phyloP scores from a whole-genome alignment of 2,888 invertebrate genomes.

The Trissolcus brochymenae region DNA sequence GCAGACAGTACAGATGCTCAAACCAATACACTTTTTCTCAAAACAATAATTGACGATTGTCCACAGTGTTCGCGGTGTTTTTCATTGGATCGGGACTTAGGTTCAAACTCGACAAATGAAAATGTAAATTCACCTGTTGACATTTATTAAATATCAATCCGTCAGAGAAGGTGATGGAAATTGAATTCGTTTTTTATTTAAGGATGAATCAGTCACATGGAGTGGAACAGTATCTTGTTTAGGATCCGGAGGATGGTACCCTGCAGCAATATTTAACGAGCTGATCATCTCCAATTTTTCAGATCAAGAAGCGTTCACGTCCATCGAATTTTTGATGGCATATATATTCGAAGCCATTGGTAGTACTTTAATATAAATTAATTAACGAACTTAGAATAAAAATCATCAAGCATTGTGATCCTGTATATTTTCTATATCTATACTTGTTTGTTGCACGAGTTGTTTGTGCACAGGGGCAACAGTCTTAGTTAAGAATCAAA shows the following conservation, averaged over 20 bases:
- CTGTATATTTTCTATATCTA: no score
- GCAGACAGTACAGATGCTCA: constrained; percentile 79
- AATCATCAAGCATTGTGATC: no score
- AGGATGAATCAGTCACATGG: constrained; percentile 74
- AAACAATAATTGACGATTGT: constrained; percentile 78
- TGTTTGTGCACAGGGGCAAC: no score
- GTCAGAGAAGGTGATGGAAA: neutral
- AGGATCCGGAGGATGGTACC: constrained; percentile 83
- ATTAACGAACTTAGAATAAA: neutral
- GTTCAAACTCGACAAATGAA: neutral
- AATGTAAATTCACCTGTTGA: neutral
- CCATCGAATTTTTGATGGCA: constrained; percentile 78
- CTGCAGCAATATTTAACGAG: constrained; percentile 81
- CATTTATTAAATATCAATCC: neutral
- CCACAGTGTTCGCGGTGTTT: constrained; percentile 79
- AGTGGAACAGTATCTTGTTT: constrained; percentile 84
- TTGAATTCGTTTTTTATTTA: constrained; percentile 22
- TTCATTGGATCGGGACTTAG: neutral
- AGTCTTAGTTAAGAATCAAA: neutral
- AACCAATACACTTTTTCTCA: constrained; percentile 78
- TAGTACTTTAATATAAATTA: constrained; percentile 62
- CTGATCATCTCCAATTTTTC: constrained; percentile 79
- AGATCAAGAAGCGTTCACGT: constrained; percentile 76
- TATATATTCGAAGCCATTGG: constrained; percentile 78
- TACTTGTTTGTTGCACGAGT: no score